Conservation (phyloP, 2,797 vertebrate species). For the Brachyalestes nurse region DNA sequence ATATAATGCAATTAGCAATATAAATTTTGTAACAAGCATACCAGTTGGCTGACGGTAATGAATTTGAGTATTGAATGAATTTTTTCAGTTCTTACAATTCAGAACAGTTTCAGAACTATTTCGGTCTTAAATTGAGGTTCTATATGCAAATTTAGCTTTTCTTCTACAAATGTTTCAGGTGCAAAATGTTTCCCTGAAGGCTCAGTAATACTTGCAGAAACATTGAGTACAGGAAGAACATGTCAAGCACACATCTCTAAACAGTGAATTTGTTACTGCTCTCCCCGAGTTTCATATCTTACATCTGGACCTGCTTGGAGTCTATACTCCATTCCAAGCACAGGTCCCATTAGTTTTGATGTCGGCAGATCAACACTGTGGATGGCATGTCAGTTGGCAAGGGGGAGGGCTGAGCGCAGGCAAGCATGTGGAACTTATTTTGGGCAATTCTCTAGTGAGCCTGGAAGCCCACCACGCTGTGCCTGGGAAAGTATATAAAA, state of each 20-base stretch:
- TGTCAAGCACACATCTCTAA: slow-evolving; percentile 40
- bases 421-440: slow-evolving; percentile 85
- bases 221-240: slow-evolving; percentile 35
- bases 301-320: slow-evolving; percentile 54
- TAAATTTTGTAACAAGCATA: no score
- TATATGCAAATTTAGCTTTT: neutral
- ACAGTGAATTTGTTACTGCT: slow-evolving; percentile 48
- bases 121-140: neutral
- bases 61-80: no score
- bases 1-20: no score
- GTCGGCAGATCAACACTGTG: slow-evolving; percentile 47
- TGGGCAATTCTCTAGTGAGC: slow-evolving; percentile 71
- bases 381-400: slow-evolving; percentile 40
- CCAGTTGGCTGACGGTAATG: no score
- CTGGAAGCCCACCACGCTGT: slow-evolving; percentile 64
- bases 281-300: slow-evolving; percentile 35
- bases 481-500: slow-evolving; percentile 85
- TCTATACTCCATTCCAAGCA: slow-evolving; percentile 47
- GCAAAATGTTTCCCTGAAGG: slow-evolving; percentile 28
- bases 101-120: no score
- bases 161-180: neutral
- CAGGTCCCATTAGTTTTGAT: slow-evolving; percentile 54
- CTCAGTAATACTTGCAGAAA: slow-evolving; percentile 12
- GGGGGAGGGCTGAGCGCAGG: slow-evolving; percentile 63
- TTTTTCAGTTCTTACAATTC: no score